Base-by-base conservation (phyloP, 2,113 vertebrate species). In the Hipposideros armiger region DNA sequence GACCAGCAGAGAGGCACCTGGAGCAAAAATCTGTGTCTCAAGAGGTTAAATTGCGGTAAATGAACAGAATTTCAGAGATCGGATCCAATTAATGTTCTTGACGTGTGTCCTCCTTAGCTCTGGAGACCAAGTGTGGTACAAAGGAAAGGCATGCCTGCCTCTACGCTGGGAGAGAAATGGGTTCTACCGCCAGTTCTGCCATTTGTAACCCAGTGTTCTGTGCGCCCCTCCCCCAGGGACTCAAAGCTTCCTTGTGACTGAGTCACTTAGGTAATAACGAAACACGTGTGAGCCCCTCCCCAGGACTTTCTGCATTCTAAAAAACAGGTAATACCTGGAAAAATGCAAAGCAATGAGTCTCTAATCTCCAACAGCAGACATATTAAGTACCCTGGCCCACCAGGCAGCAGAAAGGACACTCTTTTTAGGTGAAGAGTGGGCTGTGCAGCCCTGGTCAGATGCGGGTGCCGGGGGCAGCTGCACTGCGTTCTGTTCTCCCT, bases 1-100 rank as follows among this genome's bases (percentile, higher is more conserved):
- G 77, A 58, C 16, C 7, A 40, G 26, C n/a, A 20, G 28, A 45
- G 73, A 89, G 70, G 22, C 42, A 56, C n/a, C 84, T 22, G 42
- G 62, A 60, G 70, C 76, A 92, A 92, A 95, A 82, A 74, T 52
- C 45, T 45, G n/a, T 50, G 77, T 94, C 82, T 89, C 15, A 1
- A n/a, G 58, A 87, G 87, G 54, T 30, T n/a, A 36, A 66, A 13
- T 20, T 76, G 45, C 3, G 60, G 30, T 28, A 30, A 32, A 32
- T 13, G 4, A 10, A 85, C 50, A n/a, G 36, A 70, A 26, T 81
- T 85, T 93, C 67, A 89, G 62, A 62, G 86, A 84, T 4, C 10
- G 30, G 69, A 92, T 58, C 50, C 74, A 92, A 69, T 87, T 73
- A 84, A 32, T 11, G 54, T 52, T 76, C 24, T 45, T 40, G 74